phyloP scores from a whole-genome alignment of 1,140 invertebrate genomes.

The Lycorma delicatula region DNA sequence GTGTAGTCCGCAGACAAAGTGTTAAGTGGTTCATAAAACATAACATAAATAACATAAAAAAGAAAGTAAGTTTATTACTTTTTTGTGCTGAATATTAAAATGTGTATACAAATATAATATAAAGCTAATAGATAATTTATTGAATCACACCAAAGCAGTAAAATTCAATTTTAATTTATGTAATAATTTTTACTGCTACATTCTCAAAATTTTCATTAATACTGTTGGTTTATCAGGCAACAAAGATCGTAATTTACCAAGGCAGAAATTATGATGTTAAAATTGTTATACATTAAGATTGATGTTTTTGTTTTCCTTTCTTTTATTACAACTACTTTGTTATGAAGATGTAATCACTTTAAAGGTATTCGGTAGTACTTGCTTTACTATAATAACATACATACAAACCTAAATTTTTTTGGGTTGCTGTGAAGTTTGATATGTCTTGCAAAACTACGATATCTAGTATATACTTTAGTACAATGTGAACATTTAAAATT shows the following conservation, averaged over 20 bases:
- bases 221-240: not conserved
- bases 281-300: not conserved
- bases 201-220: not conserved
- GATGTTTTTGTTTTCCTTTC: not conserved
- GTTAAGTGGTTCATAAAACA: no score
- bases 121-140: no score
- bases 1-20: no score
- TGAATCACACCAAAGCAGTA: no score
- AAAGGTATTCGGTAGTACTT: not conserved
- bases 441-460: slow-evolving; percentile 47
- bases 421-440: slow-evolving; percentile 45
- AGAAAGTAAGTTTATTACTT: no score
- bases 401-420: slow-evolving; percentile 43
- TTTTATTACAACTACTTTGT: not conserved
- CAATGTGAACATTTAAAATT: slow-evolving; percentile 49
- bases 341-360: not conserved
- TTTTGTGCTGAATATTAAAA: no score
- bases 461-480: slow-evolving; percentile 49
- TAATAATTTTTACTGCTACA: no score
- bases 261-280: not conserved
- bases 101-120: no score
- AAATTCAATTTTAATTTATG: no score
- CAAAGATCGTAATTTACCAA: not conserved
- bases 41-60: no score
- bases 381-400: slow-evolving; percentile 13